Conservation (phyloP, 2,113 vertebrate genomes). For the Bufo gargarizans region DNA sequence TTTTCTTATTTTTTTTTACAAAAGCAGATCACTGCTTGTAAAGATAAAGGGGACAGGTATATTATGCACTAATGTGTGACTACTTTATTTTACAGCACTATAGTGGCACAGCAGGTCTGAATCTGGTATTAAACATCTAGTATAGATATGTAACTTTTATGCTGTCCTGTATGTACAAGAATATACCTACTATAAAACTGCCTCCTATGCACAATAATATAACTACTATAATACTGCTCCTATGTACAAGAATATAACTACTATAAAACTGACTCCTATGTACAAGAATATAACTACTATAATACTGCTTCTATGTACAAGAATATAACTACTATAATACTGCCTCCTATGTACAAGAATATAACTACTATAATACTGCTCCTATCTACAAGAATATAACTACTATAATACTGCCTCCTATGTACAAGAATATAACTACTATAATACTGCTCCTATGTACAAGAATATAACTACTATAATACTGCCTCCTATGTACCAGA, state of each 20-base stretch:
- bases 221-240: no score
- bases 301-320: not conserved
- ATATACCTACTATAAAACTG: no score
- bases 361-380: not conserved
- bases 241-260: no score
- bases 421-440: constrained; percentile 1
- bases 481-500: not conserved
- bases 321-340: not conserved
- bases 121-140: no score
- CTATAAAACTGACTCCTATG: not conserved
- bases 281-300: not conserved
- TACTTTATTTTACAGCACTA: not conserved
- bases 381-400: not conserved
- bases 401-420: not conserved
- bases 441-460: not conserved
- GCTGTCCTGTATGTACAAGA: no score
- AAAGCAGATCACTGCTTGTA: not conserved
- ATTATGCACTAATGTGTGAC: not conserved
- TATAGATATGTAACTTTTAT: no score
- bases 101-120: not conserved
- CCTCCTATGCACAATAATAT: no score
- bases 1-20: not conserved
- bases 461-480: constrained; percentile 1
- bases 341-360: not conserved
- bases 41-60: not conserved